Evolutionary conservation across 1,140 invertebrate species (phyloP).

Genomic region (Colletes gigas): DNA sequence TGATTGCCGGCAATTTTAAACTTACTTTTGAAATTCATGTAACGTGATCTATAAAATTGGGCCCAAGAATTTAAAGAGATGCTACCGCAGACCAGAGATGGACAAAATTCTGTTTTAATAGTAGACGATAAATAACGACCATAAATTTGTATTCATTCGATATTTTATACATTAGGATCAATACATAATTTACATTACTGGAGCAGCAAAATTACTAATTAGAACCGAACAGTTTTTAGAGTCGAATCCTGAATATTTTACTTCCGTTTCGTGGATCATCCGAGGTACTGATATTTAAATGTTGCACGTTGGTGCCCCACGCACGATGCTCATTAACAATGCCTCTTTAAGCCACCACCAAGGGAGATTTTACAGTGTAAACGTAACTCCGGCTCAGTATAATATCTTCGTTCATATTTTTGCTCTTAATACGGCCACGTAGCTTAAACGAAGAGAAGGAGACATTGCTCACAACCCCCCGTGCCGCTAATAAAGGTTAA

Average conservation of each 20-base stretch:
- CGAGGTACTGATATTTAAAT: background rate
- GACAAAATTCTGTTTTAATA: no score
- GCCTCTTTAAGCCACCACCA: background rate
- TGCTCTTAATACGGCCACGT: constrained; percentile 31
- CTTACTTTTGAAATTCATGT: background rate
- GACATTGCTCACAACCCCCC: background rate
- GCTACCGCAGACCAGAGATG: no score
- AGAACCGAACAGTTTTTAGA: no score
- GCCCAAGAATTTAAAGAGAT: no score
- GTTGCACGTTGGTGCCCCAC: background rate
- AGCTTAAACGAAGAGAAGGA: background rate
- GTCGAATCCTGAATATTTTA: background rate
- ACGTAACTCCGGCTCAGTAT: background rate
- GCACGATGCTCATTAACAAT: background rate
- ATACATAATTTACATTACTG: no score
- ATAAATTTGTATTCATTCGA: no score
- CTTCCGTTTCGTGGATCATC: background rate
- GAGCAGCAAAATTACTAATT: no score
- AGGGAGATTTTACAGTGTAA: background rate
- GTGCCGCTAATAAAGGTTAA: constrained; percentile 31
- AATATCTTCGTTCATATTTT: constrained; percentile 25
- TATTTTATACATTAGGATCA: no score
- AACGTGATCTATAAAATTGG: no score
- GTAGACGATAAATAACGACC: no score
- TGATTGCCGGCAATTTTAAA: background rate